Percentiles rank a stretch among this genome's conserved stretches.
phyloP scores from a whole-genome alignment of 2,113 vertebrate genomes.

The Hydropotes inermis region DNA sequence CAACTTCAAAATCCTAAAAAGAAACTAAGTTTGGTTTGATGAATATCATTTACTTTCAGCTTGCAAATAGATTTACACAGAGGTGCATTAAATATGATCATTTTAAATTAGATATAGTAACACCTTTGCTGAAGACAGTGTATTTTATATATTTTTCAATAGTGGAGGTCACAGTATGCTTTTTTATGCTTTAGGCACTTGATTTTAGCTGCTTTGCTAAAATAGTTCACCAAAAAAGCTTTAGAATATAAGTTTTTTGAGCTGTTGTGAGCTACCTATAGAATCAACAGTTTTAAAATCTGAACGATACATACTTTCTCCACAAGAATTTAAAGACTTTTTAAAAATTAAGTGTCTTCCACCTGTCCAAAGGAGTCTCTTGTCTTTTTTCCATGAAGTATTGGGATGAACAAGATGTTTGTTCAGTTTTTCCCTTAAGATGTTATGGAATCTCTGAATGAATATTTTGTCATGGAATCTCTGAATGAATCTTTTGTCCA shows the following conservation, averaged over 20 bases:
- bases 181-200: neutral
- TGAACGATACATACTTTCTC: neutral
- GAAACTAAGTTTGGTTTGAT: neutral
- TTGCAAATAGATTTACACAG: neutral
- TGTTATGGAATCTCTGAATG: neutral
- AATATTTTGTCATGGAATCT: neutral
- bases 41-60: neutral
- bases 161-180: neutral
- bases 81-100: neutral
- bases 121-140: neutral
- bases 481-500: neutral
- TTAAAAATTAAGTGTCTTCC: neutral
- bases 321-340: neutral
- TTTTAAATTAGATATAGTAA: neutral
- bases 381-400: neutral
- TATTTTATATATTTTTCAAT: neutral
- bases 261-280: neutral
- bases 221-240: neutral
- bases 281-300: neutral
- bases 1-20: neutral
- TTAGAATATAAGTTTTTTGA: neutral
- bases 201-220: neutral
- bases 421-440: neutral
- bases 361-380: neutral
- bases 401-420: neutral